A percentile compares a stretch with the other conserved stretches of the same genome.
Conservation (phyloP, 2,797 vertebrate species). For the Rhabdomys pumilio region DNA sequence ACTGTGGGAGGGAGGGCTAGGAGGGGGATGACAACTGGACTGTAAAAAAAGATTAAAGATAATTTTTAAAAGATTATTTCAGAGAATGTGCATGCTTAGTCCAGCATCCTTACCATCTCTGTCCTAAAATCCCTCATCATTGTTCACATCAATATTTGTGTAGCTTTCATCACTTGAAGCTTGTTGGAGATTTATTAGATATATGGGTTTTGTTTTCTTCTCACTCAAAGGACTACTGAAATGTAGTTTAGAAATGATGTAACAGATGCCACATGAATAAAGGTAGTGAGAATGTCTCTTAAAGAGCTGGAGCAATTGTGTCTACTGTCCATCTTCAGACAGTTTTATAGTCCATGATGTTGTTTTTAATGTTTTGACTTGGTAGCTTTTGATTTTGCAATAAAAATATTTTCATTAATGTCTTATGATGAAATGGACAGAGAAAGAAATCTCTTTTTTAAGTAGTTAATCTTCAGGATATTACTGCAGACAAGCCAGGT, state of each 20-base stretch:
- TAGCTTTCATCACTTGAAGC: conserved; percentile 6
- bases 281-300: background rate
- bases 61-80: background rate
- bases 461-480: too few species aligned
- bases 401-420: conserved; percentile 72
- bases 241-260: conserved; percentile 57
- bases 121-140: background rate
- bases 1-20: background rate
- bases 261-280: conserved; percentile 21
- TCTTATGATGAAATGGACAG: conserved; percentile 17
- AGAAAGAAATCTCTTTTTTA: too few species aligned
- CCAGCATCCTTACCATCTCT: too few species aligned
- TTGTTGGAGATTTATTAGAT: conserved; percentile 51
- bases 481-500: too few species aligned
- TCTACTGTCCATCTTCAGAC: background rate
- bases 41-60: background rate
- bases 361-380: conserved; percentile 43
- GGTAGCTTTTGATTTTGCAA: conserved; percentile 11
- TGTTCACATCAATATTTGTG: conserved; percentile 35
- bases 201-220: conserved; percentile 45
- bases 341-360: background rate
- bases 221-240: background rate
- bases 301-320: background rate
- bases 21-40: background rate
- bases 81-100: background rate